A percentile compares a stretch with the other conserved stretches of the same genome.
Conservation (phyloP, 2,888 invertebrate genomes). For the Nomada fabriciana region DNA sequence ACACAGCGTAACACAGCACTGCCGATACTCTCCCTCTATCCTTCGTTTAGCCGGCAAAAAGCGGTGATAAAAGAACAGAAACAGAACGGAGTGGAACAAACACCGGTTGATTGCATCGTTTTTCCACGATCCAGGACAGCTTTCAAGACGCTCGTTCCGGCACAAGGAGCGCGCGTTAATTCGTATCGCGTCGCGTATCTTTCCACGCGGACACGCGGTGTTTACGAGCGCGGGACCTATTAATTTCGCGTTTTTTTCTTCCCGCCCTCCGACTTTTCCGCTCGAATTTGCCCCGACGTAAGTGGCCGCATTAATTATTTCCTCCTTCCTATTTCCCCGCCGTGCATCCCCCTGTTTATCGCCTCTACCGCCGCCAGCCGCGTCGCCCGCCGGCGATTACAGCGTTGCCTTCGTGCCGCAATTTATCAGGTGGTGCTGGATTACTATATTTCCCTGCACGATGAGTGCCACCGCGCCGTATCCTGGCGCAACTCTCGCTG, state of each 20-base stretch:
- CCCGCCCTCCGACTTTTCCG: conserved; percentile 33
- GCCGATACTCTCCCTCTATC: neutral
- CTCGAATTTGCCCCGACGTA: conserved; percentile 48
- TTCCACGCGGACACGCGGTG: conserved; percentile 22
- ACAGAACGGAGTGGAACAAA: conserved; percentile 17
- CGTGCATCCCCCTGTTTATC: neutral
- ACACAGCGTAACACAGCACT: conserved; percentile 3
- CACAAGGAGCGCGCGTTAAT: conserved; percentile 30
- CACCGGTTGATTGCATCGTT: conserved; percentile 22
- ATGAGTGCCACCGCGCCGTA: conserved; percentile 62
- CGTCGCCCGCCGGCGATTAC: conserved; percentile 59
- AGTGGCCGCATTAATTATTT: conserved; percentile 67
- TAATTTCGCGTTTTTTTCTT: conserved; percentile 27
- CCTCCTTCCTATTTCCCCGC: neutral
- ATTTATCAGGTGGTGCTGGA: conserved; percentile 68
- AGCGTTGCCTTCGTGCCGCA: conserved; percentile 58
- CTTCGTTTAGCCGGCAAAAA: neutral
- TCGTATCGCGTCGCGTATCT: conserved; percentile 37
- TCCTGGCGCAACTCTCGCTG: conserved; percentile 53
- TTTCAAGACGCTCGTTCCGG: conserved; percentile 17
- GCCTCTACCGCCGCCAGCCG: neutral
- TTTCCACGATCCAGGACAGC: conserved; percentile 31
- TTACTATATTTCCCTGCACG: conserved; percentile 69
- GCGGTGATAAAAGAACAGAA: conserved; percentile 2
- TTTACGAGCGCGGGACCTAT: conserved; percentile 42